Percentiles rank a stretch among this genome's conserved stretches.
phyloP scores from a whole-genome alignment of 2,797 vertebrate genomes.

The Karalla daura region DNA sequence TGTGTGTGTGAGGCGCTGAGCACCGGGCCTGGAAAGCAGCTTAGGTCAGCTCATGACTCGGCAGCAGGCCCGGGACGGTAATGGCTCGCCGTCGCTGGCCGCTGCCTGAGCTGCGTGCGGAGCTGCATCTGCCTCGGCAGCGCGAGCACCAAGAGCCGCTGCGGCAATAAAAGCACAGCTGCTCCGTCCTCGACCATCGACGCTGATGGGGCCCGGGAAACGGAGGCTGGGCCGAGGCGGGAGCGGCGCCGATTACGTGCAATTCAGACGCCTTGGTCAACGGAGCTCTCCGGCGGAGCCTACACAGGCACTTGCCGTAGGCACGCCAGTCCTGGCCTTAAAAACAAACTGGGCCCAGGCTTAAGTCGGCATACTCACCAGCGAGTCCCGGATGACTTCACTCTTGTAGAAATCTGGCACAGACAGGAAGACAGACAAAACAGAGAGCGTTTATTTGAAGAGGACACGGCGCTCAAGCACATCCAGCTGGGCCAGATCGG shows the following conservation, averaged over 20 bases:
- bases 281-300: no score
- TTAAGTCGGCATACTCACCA: constrained; percentile 88
- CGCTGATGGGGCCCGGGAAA: no score
- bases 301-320: no score
- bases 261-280: no score
- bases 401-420: constrained; percentile 98
- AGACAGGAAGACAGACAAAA: no score
- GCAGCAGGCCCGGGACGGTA: constrained; percentile 42
- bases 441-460: constrained; percentile 33
- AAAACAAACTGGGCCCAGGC: no score
- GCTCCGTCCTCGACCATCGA: no score
- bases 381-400: constrained; percentile 96
- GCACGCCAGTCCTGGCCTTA: no score
- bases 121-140: constrained; percentile 20
- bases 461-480: not conserved
- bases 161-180: no score
- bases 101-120: constrained; percentile 11
- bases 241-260: no score
- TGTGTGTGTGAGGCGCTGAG: constrained; percentile 20
- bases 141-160: not conserved
- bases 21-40: constrained; percentile 56
- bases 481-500: not conserved
- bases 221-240: no score
- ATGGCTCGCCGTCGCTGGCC: constrained; percentile 34
- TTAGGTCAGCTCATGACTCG: constrained; percentile 64